Evolutionary conservation across 2,113 vertebrate species (phyloP), one percentile per base, ranked within the genome.

Genomic region (Uria lomvia): DNA sequence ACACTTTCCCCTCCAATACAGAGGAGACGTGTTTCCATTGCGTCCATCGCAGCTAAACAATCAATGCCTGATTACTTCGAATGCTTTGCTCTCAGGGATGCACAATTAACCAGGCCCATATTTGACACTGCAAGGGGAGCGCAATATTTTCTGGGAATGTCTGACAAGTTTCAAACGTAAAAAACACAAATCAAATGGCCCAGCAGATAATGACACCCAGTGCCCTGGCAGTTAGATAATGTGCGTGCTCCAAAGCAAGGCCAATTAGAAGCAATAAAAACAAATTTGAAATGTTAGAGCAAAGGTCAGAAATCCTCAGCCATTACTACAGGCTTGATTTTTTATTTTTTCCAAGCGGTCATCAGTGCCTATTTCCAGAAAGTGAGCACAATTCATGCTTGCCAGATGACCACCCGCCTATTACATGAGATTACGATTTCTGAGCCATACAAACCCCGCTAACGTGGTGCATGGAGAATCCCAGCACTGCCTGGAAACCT

Each of bases 211-310:
- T 92, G 96, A 94, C 70, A 94, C 66, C 38, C 82, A 72, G 76
- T 67, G 78, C 73, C 77, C 86, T 83, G 63, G 62, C 94, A 93
- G 89, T 73, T 91, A 87, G 86, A 49, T 92, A 87, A 92, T 85
- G 91, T 87, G 53, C 4, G 2, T 76, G 88, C 88, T 95, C 73
- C 83, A 95, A 96, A 95, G 88, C 75, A 90, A 94, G 92, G 94
- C 89, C 94, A 97, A 94, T 95, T 95, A 97, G 92, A 94, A 96
- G 70, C 86, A 91, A 96, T 93, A 86, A 96, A 95, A 96, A 84
- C 85, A 96, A 96, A 96, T 96, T 77, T 90, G 66, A 93, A 88
- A 83, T 77, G 90, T 92, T 91, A 94, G 84, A 95, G 84, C 83
- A 95, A 91, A 97, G 95, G 96, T 96, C 90, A 94, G 79, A 94